A percentile compares a stretch with the other conserved stretches of the same genome.
Evolutionary conservation across 1,140 invertebrate genomes (phyloP).

Genomic region (Drosophila equinoxialis): DNA sequence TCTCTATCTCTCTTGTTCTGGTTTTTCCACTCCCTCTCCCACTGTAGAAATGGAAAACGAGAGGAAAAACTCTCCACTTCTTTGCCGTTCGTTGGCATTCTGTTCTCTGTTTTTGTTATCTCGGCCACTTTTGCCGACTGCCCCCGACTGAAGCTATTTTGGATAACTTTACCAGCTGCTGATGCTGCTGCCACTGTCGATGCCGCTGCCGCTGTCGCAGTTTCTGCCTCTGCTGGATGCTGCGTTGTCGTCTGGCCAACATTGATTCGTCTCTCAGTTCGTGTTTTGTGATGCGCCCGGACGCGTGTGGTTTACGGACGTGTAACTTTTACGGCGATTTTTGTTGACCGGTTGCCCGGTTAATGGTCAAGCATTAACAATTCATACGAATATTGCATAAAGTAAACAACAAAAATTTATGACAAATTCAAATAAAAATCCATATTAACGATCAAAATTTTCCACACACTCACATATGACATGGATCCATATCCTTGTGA

Average conservation of each 20-base stretch:
- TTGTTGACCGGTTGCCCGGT: conserved; percentile 50
- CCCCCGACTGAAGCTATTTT: conserved; percentile 57
- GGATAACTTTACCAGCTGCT: conserved; percentile 61
- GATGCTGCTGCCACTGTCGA: conserved; percentile 16
- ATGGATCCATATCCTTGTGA: not conserved
- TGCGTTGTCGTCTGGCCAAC: conserved; percentile 38
- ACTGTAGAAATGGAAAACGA: conserved; percentile 31
- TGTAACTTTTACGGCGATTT: conserved; percentile 8
- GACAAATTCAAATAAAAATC: not conserved
- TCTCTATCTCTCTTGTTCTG: not conserved
- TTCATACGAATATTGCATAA: conserved; percentile 13
- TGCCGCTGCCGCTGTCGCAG: conserved; percentile 8
- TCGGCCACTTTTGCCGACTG: conserved; percentile 50
- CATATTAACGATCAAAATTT: not conserved
- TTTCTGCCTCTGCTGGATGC: conserved; percentile 33
- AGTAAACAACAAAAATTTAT: conserved; percentile 14
- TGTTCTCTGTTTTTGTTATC: conserved; percentile 78
- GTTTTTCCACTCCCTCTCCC: conserved; percentile 22
- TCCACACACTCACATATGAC: not conserved
- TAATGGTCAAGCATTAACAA: conserved; percentile 31
- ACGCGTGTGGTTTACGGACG: conserved; percentile 73
- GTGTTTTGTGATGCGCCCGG: conserved; percentile 81
- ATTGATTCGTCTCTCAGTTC: conserved; percentile 73
- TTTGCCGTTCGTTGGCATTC: conserved; percentile 14
- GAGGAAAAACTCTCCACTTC: conserved; percentile 53